Evolutionary conservation across 2,113 vertebrate genomes (phyloP).

Genomic region (Edolisoma coerulescens): DNA sequence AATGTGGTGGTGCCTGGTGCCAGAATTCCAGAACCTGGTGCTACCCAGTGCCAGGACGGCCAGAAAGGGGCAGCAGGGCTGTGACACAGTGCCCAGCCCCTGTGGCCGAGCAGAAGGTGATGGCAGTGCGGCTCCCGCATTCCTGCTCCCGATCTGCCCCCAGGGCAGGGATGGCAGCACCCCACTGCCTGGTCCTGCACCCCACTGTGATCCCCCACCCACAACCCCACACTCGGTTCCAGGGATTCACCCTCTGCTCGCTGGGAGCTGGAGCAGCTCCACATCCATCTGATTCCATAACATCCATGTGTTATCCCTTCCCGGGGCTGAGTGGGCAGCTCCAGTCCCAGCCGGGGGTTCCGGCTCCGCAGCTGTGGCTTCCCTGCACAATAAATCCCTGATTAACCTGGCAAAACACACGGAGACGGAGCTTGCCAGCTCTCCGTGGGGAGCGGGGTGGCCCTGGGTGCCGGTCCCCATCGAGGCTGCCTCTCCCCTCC

Average conservation of each 20-base stretch:
- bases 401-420: fast-evolving
- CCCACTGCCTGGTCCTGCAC: neutral
- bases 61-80: neutral
- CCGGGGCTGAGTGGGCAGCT: neutral
- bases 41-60: too few relatives aligned
- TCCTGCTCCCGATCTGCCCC: fast-evolving
- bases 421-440: neutral
- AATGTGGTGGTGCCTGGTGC: too few relatives aligned
- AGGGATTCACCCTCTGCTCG: fast-evolving
- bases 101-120: fast-evolving
- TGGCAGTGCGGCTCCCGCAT: neutral
- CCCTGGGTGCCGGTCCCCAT: fast-evolving
- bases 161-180: neutral
- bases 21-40: neutral
- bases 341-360: neutral
- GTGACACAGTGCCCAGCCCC: fast-evolving
- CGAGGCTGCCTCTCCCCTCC: neutral
- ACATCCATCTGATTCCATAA: neutral
- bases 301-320: fast-evolving
- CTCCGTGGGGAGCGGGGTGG: fast-evolving
- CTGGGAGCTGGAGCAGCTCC: neutral
- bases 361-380: neutral
- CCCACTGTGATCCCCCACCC: neutral
- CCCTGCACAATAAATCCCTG: neutral
- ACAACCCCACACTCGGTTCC: neutral